Conservation (phyloP, 2,113 vertebrate species). For the Corapipo altera region DNA sequence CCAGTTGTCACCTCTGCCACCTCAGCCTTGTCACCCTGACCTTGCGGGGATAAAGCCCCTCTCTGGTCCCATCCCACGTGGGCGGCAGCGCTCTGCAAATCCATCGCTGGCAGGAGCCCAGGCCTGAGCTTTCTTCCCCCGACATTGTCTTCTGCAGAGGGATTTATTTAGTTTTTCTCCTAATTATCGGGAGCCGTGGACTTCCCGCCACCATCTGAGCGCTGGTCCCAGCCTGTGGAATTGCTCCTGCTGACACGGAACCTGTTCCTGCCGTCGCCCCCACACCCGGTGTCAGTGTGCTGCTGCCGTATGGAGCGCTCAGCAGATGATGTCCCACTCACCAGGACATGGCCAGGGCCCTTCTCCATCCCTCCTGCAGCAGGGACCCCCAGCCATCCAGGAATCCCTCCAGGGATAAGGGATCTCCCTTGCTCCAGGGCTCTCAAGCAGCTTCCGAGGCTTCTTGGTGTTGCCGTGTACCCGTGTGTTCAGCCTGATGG, state of each 20-base stretch:
- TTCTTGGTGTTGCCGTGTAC: not conserved
- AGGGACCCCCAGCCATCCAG: not conserved
- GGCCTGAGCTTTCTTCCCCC: not conserved
- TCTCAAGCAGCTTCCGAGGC: not conserved
- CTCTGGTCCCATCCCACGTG: not conserved
- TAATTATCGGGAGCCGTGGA: not conserved
- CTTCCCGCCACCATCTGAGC: slow-evolving; percentile 20
- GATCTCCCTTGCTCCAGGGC: not conserved
- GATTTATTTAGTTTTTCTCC: slow-evolving; percentile 5
- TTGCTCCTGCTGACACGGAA: not conserved
- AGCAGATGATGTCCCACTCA: accelerated
- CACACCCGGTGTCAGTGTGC: not conserved
- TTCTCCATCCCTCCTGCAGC: not conserved
- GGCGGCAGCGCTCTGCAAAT: not conserved
- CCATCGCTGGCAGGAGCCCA: not conserved
- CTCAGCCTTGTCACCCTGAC: not conserved
- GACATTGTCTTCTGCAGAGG: not conserved
- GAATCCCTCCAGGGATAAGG: accelerated
- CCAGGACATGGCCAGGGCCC: not conserved
- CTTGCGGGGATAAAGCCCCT: not conserved
- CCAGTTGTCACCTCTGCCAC: accelerated
- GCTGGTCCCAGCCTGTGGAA: not conserved
- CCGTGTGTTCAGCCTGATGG: accelerated
- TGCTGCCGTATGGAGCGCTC: not conserved
- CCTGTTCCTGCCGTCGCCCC: slow-evolving; percentile 9